Evolutionary conservation across 2,113 vertebrate species (phyloP), one percentile per base, ranked within the genome.

Genomic region (Leptocoma aspasia): DNA sequence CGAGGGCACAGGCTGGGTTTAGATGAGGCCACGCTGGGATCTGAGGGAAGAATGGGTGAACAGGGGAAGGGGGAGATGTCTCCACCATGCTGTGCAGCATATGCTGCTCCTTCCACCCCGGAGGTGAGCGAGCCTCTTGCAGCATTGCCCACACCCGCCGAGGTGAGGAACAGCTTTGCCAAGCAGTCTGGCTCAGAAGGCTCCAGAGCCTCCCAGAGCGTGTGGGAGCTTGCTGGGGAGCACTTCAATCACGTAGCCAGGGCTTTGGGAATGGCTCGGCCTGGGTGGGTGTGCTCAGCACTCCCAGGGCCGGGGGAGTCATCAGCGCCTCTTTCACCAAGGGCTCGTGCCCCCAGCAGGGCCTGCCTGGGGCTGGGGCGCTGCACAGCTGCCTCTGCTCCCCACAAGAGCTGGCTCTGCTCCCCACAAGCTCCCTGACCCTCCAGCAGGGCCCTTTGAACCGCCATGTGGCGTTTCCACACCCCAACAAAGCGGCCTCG

Each of bases 161-260:
- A 82, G 94, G 50, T 42, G 94, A 93, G 91, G 87, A 83, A 31
- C 54, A 28, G 77, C 82, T 83, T 39, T 93, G 89, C 95, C 95
- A 87, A 87, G 89, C 79, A 75, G 66, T 11, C 94, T 77, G 80
- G 63, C 91, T 94, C 47, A 6, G 41, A 65, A 94, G 71, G 11
- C 66, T 93, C 82, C 23, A 18, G 63, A 78, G 82, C 94, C 91
- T 92, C 15, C 2, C 66, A 15, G n/a, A 84, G 91, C 96, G 0
- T 95, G 97, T 96, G 91, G 91, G 68, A 89, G 91, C 97, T 92
- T 97, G 97, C 83, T 11, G 21, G 75, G 18, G 66, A 95, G 92
- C 82, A 52, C 53, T 82, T 86, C 73, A 31, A 94, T 89, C 96
- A 92, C 26, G 60, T 75, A 76, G 65, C 69, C 50, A 45, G 54